These are phyloP conservation scores for Sparus aurata DNA, from an alignment of 2,797 vertebrate genomes.

Conservation along the genomic window DNA sequence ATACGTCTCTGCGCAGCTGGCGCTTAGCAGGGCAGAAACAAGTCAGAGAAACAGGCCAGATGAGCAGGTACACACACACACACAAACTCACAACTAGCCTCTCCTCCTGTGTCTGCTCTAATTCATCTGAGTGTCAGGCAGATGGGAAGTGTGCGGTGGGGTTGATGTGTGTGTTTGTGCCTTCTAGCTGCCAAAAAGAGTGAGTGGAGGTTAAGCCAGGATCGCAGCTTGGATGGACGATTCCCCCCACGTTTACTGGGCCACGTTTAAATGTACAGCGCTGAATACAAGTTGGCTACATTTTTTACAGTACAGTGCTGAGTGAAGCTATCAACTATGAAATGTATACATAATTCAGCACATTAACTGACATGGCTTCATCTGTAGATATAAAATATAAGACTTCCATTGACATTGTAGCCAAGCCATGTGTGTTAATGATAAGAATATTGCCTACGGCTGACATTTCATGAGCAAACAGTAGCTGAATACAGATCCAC, in stretches of 20 bases:
- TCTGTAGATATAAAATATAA: neutral
- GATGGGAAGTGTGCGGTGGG: slow-evolving; percentile 47
- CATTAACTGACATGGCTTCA: too few species aligned
- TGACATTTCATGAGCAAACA: slow-evolving; percentile 60
- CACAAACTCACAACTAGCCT: slow-evolving; percentile 18
- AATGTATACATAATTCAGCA: too few species aligned
- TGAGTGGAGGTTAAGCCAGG: slow-evolving; percentile 43
- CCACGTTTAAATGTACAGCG: neutral
- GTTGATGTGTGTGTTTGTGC: neutral
- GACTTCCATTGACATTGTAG: slow-evolving; percentile 5
- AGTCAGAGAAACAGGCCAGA: slow-evolving; percentile 61
- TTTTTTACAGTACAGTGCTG: neutral
- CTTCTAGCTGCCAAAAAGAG: slow-evolving; percentile 45
- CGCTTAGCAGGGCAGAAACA: slow-evolving; percentile 69
- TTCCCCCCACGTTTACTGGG: slow-evolving; percentile 1
- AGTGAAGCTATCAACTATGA: neutral
- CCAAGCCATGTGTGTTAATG: slow-evolving; percentile 25
- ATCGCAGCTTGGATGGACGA: slow-evolving; percentile 35
- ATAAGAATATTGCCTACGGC: slow-evolving; percentile 10
- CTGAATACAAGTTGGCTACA: slow-evolving; percentile 7
- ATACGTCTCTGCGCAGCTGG: slow-evolving; percentile 68
- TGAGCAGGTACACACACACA: slow-evolving; percentile 58
- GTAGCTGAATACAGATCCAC: slow-evolving; percentile 37
- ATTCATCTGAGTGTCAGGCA: slow-evolving; percentile 62
- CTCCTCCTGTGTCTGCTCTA: slow-evolving; percentile 66